Evolutionary conservation across 2,888 invertebrate genomes (phyloP).

Genomic region (Cabera pusaria): DNA sequence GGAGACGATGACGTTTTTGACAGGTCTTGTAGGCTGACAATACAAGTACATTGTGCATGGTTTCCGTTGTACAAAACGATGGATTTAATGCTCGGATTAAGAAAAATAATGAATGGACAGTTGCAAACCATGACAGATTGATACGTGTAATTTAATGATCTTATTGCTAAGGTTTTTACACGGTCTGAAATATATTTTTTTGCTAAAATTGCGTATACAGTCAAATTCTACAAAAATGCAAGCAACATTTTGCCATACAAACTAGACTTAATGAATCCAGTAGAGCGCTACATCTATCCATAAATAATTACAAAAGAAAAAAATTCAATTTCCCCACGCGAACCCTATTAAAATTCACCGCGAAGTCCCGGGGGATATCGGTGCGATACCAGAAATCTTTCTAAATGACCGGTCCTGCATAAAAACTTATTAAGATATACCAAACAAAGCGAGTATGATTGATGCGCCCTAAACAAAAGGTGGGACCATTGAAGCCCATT

Average conservation of each 20-base stretch:
- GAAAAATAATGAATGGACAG: conserved; percentile 34
- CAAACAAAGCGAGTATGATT: conserved; percentile 74
- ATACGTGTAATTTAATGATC: conserved; percentile 16
- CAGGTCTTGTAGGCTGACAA: conserved; percentile 61
- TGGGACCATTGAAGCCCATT: conserved; percentile 48
- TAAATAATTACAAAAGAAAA: conserved; percentile 19
- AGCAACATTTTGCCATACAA: too few relatives aligned
- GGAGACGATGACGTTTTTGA: conserved; percentile 67
- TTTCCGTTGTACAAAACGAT: conserved; percentile 39
- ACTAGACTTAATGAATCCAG: too few relatives aligned
- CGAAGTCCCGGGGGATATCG: conserved; percentile 45
- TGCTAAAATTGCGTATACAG: too few relatives aligned
- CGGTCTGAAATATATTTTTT: too few relatives aligned
- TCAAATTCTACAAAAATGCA: too few relatives aligned
- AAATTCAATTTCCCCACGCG: conserved; percentile 47
- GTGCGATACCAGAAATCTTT: conserved; percentile 67
- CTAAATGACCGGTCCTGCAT: conserved; percentile 76
- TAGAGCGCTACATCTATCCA: too few relatives aligned
- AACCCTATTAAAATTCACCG: conserved; percentile 59
- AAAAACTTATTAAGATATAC: conserved; percentile 81
- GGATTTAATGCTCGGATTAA: conserved; percentile 57
- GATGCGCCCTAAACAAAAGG: conserved; percentile 76
- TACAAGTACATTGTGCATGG: conserved; percentile 58
- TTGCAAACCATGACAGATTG: conserved; percentile 33
- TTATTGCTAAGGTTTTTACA: conserved; percentile 9